Conservation (phyloP, 2,888 invertebrate species). For the Sicus ferrugineus region DNA sequence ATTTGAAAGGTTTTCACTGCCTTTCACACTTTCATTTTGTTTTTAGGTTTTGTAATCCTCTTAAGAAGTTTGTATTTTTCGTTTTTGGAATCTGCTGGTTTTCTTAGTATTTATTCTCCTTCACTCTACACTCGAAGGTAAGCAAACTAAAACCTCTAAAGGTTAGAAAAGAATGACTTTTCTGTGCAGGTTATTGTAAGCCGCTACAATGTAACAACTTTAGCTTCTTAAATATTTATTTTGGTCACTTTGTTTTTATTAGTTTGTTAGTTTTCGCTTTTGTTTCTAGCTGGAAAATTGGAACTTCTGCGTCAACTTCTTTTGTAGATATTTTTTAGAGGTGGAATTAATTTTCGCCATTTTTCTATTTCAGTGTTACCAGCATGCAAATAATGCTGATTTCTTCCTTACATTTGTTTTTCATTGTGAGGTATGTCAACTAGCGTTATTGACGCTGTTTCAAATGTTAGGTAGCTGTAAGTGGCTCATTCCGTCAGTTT, state of each 20-base stretch:
- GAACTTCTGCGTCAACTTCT: conserved; percentile 55
- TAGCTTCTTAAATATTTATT: not conserved
- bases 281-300: conserved; percentile 44
- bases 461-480: not conserved
- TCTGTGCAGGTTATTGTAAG: not conserved
- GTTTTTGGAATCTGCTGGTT: too few relatives aligned
- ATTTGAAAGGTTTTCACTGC: too few relatives aligned
- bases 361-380: conserved; percentile 3
- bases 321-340: conserved; percentile 23
- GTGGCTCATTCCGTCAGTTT: not conserved
- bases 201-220: not conserved
- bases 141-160: too few relatives aligned
- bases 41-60: too few relatives aligned
- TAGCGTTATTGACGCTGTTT: conserved; percentile 8
- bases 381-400: not conserved
- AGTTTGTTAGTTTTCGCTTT: not conserved
- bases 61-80: too few relatives aligned
- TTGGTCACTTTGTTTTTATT: not conserved
- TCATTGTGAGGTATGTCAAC: conserved; percentile 5
- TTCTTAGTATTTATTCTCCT: too few relatives aligned
- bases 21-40: too few relatives aligned
- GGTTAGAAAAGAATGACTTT: too few relatives aligned
- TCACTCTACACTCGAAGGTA: too few relatives aligned
- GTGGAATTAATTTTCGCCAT: not conserved
- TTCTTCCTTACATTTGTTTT: not conserved